Evolutionary conservation across 92 coral and sea anemone species (phyloP).

Genomic region (Palythoa grandis): DNA sequence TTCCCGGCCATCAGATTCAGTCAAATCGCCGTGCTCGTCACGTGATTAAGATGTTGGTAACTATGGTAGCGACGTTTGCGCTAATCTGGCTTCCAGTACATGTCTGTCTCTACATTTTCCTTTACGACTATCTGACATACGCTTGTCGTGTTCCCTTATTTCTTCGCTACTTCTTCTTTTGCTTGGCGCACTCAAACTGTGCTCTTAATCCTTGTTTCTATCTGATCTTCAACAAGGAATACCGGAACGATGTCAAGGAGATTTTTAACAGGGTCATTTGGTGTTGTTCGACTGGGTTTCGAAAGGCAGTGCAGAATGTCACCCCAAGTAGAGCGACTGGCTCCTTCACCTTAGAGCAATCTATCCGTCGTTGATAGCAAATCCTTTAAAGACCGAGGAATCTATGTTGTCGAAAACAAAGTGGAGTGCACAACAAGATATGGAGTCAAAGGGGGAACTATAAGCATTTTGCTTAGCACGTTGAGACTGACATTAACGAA

Average conservation of each 20-base stretch:
- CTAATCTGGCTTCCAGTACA: constrained; percentile 26
- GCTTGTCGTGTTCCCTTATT: constrained; percentile 8
- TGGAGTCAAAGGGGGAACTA: not conserved
- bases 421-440: not conserved
- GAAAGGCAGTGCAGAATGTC: not conserved
- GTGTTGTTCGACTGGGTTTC: constrained; percentile 18
- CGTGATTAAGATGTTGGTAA: constrained; percentile 26
- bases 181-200: constrained; percentile 16
- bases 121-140: not conserved
- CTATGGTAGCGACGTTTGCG: constrained; percentile 31
- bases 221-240: constrained; percentile 24
- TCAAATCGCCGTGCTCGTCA: constrained; percentile 33
- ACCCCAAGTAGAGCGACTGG: not conserved
- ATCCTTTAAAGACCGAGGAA: not conserved
- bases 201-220: constrained; percentile 32
- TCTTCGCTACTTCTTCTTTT: constrained; percentile 26
- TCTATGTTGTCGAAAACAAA: not conserved
- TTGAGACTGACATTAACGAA: not conserved
- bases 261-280: not conserved
- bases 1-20: constrained; percentile 30
- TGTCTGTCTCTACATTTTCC: not conserved
- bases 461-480: not conserved
- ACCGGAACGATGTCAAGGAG: constrained; percentile 1
- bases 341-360: constrained; percentile 1
- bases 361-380: not conserved